Percentiles rank a stretch among this genome's conserved stretches.
These are phyloP conservation scores for Microdon myrmicae DNA, from an alignment of 2,888 invertebrate species.

Conservation along the genomic window DNA sequence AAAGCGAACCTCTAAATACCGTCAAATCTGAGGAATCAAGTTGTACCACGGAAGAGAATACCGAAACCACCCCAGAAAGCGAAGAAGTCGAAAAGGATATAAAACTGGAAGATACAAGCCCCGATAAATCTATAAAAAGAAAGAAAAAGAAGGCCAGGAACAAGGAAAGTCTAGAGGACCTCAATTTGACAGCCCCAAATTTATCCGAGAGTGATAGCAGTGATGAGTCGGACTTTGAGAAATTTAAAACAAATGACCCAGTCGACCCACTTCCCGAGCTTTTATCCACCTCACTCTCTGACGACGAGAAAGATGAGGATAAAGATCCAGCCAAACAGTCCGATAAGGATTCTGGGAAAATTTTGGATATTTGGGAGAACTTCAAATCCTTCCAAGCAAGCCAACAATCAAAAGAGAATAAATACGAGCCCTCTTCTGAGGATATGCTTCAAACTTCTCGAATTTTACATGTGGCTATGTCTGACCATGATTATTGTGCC, in stretches of 20 bases:
- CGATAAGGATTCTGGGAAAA: constrained; percentile 51
- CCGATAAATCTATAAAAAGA: constrained; percentile 59
- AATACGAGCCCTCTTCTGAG: constrained; percentile 33
- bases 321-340: constrained; percentile 47
- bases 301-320: constrained; percentile 59
- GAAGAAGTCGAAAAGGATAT: constrained; percentile 23
- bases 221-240: constrained; percentile 67
- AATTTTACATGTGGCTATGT: constrained; percentile 71
- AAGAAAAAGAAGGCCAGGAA: constrained; percentile 63
- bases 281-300: constrained; percentile 63
- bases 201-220: constrained; percentile 87
- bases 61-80: constrained; percentile 12
- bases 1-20: constrained; percentile 7
- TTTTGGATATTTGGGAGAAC: constrained; percentile 62
- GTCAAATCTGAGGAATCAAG: constrained; percentile 18
- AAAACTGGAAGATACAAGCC: constrained; percentile 13
- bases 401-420: constrained; percentile 41
- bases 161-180: constrained; percentile 69
- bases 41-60: constrained; percentile 8
- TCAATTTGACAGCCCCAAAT: constrained; percentile 83
- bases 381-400: constrained; percentile 59
- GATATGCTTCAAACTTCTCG: constrained; percentile 55
- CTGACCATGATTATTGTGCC: constrained; percentile 82
- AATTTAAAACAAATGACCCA: constrained; percentile 55
- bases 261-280: constrained; percentile 59